Base-by-base conservation (phyloP, 2,888 invertebrate species). In the Sinentomon sp. region DNA sequence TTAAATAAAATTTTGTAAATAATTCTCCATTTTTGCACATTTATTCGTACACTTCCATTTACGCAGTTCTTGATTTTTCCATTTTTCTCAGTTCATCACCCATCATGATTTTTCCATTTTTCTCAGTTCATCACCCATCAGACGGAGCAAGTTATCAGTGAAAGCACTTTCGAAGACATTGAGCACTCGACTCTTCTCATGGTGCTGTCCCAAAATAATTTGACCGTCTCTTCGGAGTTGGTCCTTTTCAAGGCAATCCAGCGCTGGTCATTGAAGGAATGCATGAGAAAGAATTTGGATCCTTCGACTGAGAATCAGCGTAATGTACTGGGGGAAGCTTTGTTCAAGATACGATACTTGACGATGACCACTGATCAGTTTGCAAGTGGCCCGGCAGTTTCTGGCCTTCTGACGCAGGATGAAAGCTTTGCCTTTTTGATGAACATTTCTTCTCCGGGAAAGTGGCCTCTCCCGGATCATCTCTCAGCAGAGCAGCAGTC, bases 401-500 rank as follows among this genome's bases (percentile, higher is more conserved):
- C 76, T 9, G 45, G 10, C n/a, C 54, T 78, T 6, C 57, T 80
- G 17, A 62, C 67, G 1, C 68, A 75, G 50, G 62, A 72, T 2
- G 78, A 80, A 49, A 68, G 75, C 10, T 69, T 76, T 46, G 66
- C 73, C 1, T 69, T 80, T 35, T 57, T 80, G 2, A 75, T 78
- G 65, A 76, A 77, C 50, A 74, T 78, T 37, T 66, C 75, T 14
- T 72, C 72, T 14, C 64, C 66, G 16, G 63, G 59, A 17, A 41
- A 38, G 13, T 37, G 39, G 36, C 23, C 38, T 7, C 25, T 44
- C 13, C 44, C 44, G 4, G 29, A 33, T 9, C 29, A 21, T 20
- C 12, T 34, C 7, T 33, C 18, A 17, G 13, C 16, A 18, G 23
- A 18, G 12, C 14, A 13, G 30, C 32, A 20, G 10, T 33, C 22